These are phyloP conservation scores for Cecidostiba fungosa DNA, from an alignment of 2,888 invertebrate genomes.

Conservation along the genomic window DNA sequence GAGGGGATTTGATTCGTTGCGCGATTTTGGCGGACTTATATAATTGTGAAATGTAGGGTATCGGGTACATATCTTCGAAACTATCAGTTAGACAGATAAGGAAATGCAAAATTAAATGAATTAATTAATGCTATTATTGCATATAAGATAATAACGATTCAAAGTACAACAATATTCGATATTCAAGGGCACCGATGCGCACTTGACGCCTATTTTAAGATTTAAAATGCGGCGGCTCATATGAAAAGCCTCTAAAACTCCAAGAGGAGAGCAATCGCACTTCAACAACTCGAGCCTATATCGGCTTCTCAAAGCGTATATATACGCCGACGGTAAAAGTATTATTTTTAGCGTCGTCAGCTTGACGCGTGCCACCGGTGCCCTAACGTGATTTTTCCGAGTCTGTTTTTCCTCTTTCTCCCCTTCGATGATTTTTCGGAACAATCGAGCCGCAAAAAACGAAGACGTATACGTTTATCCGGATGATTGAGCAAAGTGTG, in stretches of 20 bases:
- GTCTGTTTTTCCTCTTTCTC: conserved; percentile 22
- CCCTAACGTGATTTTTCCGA: conserved; percentile 31
- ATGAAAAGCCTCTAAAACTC: conserved; percentile 33
- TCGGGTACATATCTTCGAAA: not conserved
- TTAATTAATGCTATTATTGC: too few relatives aligned
- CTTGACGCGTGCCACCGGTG: not conserved
- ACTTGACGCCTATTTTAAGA: conserved; percentile 27
- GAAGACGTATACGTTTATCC: not conserved
- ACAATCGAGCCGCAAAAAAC: not conserved
- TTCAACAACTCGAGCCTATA: conserved; percentile 32
- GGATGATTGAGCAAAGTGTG: not conserved
- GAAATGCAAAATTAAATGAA: too few relatives aligned
- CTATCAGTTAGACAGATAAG: not conserved
- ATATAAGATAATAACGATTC: not conserved
- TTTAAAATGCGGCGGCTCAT: conserved; percentile 27
- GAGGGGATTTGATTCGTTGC: not conserved
- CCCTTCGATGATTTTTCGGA: conserved; percentile 1
- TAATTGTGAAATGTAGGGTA: not conserved
- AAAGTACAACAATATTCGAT: not conserved
- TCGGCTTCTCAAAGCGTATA: conserved; percentile 24
- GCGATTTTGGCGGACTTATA: not conserved
- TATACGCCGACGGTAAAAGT: not conserved
- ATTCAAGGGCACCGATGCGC: not conserved
- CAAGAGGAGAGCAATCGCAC: conserved; percentile 18
- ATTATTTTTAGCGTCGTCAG: conserved; percentile 39